Conservation (phyloP, 2,888 invertebrate species). For the Drosophila trichaetosa region DNA sequence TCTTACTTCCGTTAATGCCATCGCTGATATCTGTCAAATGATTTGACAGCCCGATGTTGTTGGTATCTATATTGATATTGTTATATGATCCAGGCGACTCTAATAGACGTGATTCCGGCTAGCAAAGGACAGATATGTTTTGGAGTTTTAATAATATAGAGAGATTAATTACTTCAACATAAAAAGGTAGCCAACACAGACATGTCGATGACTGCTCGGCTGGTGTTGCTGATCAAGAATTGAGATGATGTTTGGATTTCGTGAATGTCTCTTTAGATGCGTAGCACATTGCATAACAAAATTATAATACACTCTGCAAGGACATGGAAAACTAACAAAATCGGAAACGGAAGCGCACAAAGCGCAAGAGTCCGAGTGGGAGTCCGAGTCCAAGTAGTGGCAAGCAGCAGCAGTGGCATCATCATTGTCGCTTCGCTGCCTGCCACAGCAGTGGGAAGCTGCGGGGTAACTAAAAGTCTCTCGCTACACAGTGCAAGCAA, state of each 20-base stretch:
- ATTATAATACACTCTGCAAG: background rate
- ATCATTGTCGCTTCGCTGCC: constrained; percentile 76
- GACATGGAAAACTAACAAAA: constrained; percentile 67
- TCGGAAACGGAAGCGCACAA: constrained; percentile 79
- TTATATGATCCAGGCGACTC: background rate
- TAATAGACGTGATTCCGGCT: background rate
- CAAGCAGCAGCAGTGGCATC: constrained; percentile 35
- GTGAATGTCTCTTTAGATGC: background rate
- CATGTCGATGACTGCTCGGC: background rate
- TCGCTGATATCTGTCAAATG: background rate
- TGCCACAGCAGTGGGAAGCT: constrained; percentile 38
- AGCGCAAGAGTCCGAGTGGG: constrained; percentile 56
- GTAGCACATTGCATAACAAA: background rate
- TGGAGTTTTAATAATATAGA: background rate
- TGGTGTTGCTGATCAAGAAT: background rate
- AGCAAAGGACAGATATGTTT: background rate
- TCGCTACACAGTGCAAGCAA: constrained; percentile 56
- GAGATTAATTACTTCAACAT: background rate
- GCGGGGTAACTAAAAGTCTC: constrained; percentile 55
- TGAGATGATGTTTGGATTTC: background rate
- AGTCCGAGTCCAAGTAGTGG: constrained; percentile 13
- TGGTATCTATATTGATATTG: background rate
- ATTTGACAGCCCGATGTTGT: background rate
- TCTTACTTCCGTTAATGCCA: background rate
- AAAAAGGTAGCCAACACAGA: background rate